Evolutionary conservation across 2,888 invertebrate genomes (phyloP).

Genomic region (Volucella inflata): DNA sequence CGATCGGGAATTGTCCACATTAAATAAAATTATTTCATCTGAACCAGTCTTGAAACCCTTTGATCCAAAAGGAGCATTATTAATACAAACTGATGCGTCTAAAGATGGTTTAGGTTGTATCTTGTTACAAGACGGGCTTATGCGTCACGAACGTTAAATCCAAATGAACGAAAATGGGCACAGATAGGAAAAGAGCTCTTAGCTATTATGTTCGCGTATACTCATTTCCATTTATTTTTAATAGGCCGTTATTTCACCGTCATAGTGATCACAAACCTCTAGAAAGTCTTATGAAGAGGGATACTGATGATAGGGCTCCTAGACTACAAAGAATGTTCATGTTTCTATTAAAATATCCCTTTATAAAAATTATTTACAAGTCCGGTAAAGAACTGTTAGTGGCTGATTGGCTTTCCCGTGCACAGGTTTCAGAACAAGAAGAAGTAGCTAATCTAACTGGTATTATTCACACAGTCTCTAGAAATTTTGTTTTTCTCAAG

Average conservation of each 20-base stretch:
- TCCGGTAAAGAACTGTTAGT: slow-evolving; percentile 69
- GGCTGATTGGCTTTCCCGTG: too few species aligned
- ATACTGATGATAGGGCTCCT: slow-evolving; percentile 1
- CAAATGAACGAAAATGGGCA: not conserved
- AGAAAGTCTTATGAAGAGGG: slow-evolving; percentile 77
- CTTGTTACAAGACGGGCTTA: too few species aligned
- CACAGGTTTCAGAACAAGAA: not conserved
- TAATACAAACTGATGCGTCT: too few species aligned
- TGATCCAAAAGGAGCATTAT: too few species aligned
- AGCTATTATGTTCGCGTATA: not conserved
- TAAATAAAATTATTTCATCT: too few species aligned
- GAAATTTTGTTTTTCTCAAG: slow-evolving; percentile 37
- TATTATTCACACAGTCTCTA: slow-evolving; percentile 41
- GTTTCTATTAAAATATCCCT: slow-evolving; percentile 77
- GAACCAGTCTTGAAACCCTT: too few species aligned
- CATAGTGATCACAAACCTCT: slow-evolving; percentile 79
- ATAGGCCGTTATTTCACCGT: slow-evolving; percentile 73
- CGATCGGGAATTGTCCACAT: too few species aligned
- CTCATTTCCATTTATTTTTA: not conserved
- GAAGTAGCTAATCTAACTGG: slow-evolving; percentile 21
- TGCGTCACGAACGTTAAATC: too few species aligned
- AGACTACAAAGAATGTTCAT: slow-evolving; percentile 77
- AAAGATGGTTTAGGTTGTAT: too few species aligned
- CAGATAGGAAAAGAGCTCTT: not conserved
- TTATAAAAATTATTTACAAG: slow-evolving; percentile 73